Conservation (phyloP, 2,888 invertebrate genomes). For the Archaeoteleia sp. region DNA sequence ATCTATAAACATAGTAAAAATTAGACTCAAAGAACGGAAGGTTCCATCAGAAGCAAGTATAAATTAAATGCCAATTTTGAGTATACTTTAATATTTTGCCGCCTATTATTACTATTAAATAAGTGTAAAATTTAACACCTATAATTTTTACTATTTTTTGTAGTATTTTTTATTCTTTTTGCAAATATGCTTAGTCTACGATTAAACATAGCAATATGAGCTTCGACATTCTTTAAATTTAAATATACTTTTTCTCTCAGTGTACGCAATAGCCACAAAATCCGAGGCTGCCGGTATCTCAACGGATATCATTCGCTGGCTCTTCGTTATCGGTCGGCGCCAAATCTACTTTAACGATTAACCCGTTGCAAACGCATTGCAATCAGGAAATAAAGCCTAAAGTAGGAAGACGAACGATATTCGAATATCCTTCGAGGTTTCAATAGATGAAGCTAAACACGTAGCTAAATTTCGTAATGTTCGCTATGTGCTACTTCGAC, state of each 20-base stretch:
- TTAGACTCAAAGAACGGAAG: too few relatives aligned
- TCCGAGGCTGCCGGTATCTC: constrained; percentile 52
- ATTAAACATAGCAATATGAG: too few relatives aligned
- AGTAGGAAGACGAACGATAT: constrained; percentile 31
- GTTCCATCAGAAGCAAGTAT: too few relatives aligned
- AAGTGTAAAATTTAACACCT: too few relatives aligned
- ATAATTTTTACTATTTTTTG: too few relatives aligned
- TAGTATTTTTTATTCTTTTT: too few relatives aligned
- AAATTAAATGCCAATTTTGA: too few relatives aligned
- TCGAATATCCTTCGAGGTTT: constrained; percentile 34
- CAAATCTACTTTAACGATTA: constrained; percentile 44
- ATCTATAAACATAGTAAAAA: too few relatives aligned
- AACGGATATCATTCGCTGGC: constrained; percentile 56
- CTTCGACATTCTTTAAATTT: too few relatives aligned
- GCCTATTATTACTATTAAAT: too few relatives aligned
- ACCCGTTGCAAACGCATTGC: constrained; percentile 16
- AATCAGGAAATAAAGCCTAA: constrained; percentile 25
- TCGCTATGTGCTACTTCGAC: constrained; percentile 31
- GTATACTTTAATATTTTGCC: too few relatives aligned
- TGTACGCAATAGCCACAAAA: constrained; percentile 46
- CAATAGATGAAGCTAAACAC: constrained; percentile 22
- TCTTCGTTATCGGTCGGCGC: constrained; percentile 55
- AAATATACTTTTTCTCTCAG: constrained; percentile 47
- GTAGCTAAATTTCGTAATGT: constrained; percentile 15
- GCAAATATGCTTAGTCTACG: too few relatives aligned